A percentile compares a stretch with the other conserved stretches of the same genome.
Conservation (phyloP, 1,140 invertebrate genomes). For the Sinonovacula constricta region DNA sequence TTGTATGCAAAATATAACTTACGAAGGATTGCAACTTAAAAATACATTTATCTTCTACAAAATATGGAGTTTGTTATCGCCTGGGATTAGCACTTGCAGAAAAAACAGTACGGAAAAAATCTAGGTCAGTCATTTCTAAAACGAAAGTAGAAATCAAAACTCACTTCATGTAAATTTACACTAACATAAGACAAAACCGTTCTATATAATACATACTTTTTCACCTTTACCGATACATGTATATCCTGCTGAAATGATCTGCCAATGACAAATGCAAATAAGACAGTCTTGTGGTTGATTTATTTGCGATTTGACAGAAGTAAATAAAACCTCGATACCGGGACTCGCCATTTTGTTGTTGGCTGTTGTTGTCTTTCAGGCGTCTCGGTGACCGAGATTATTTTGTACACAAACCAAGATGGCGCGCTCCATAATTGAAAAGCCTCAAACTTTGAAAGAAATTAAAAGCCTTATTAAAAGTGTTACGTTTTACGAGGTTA, state of each 20-base stretch:
- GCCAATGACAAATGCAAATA: slow-evolving; percentile 39
- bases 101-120: neutral
- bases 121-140: neutral
- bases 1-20: too few species aligned
- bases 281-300: slow-evolving; percentile 31
- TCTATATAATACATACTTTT: slow-evolving; percentile 25
- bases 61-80: neutral
- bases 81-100: neutral
- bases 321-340: slow-evolving; percentile 46
- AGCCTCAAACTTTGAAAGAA: too few species aligned
- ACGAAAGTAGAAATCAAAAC: neutral
- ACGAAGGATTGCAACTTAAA: too few species aligned
- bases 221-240: slow-evolving; percentile 43
- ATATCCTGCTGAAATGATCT: slow-evolving; percentile 44
- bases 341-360: slow-evolving; percentile 43
- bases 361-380: too few species aligned
- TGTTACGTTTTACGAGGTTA: too few species aligned
- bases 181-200: neutral
- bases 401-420: too few species aligned
- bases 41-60: neutral
- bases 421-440: too few species aligned
- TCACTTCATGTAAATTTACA: neutral
- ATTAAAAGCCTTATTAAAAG: too few species aligned
- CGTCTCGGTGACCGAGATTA: too few species aligned
- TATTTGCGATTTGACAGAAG: slow-evolving; percentile 43